A percentile compares a stretch with the other conserved stretches of the same genome.
Evolutionary conservation across 2,113 vertebrate species (phyloP).

Genomic region (Sinocyclocheilus grahami): DNA sequence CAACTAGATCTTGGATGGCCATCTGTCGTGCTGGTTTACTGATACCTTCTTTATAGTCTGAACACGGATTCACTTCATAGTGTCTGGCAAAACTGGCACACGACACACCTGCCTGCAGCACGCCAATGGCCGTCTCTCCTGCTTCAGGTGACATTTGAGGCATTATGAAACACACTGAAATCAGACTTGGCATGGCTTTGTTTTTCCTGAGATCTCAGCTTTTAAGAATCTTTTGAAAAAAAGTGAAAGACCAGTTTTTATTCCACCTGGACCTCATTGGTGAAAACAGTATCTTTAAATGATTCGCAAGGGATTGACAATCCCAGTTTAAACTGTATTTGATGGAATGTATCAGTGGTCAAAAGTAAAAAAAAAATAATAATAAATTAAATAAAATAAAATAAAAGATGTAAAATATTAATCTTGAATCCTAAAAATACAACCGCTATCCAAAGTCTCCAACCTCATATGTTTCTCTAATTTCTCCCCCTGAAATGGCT

Average conservation of each 20-base stretch:
- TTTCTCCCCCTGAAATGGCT: neutral
- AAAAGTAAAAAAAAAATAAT: neutral
- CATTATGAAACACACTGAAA: constrained; percentile 4
- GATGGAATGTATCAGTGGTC: neutral
- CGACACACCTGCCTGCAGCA: constrained; percentile 5
- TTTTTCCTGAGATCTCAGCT: neutral
- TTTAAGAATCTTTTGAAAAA: neutral
- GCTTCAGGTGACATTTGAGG: constrained; percentile 25
- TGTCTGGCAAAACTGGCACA: constrained; percentile 1
- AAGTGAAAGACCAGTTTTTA: neutral
- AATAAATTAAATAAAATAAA: no score
- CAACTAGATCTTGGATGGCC: neutral
- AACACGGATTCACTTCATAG: constrained; percentile 4
- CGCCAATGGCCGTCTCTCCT: constrained; percentile 7
- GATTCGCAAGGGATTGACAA: neutral
- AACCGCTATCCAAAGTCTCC: neutral
- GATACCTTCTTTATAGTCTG: constrained; percentile 21
- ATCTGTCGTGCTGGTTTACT: constrained; percentile 16
- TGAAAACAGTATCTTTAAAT: neutral
- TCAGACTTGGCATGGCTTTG: neutral
- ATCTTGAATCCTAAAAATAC: neutral
- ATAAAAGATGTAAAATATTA: neutral
- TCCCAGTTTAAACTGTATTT: neutral
- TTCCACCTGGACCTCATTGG: neutral
- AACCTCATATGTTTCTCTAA: neutral